Base-by-base conservation (phyloP, 2,797 vertebrate species). In the Synaphobranchus kaupii region DNA sequence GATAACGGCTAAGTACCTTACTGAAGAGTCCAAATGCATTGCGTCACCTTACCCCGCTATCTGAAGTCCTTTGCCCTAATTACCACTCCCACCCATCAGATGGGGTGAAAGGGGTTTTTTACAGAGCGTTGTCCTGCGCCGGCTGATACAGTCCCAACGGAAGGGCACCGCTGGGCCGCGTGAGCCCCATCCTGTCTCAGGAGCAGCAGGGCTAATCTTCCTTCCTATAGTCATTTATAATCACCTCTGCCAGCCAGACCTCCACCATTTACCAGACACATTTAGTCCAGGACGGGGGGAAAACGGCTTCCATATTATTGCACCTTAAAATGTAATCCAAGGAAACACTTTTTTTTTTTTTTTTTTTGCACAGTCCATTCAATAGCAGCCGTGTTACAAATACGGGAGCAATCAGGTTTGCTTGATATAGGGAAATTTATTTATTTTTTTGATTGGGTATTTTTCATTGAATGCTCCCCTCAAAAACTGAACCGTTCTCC, bases 241-340 rank as follows among this genome's bases (percentile, higher is more conserved):
- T 85, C 34, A 68, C 58, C 84, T 66, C 56, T 48, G 39, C 84
- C 83, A 58, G 83, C 54, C 47, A 60, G 56, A 84, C 56, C 52
- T 60, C 83, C 83, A 60, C 15, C 82, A 34, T 10, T 58, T 17
- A 58, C 12, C 52, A 56, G 28, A 83, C 50, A 83, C 50, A 83
- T 56, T 56, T 31, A 56, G 81, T 39, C 81, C 81, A 31, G 47
- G 81, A 54, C 50, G 13, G 48, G 47, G 81, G 81, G 39, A 39
- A 54, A 13, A 56, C 82, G 13, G 47, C 47, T 12, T 81, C 44
- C 78, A 50, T 22, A 44, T 10, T 48, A 81, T 7, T 12, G 78
- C 8, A n/a, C 78, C 78, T 22, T 20, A 12, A 80, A 81, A 50
- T 81, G 22, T 48, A 50, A 81, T 81, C 78, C 78, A 25, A 48